These are phyloP conservation scores for Opisthograptis luteolata DNA, from an alignment of 2,888 invertebrate genomes.

Conservation along the genomic window DNA sequence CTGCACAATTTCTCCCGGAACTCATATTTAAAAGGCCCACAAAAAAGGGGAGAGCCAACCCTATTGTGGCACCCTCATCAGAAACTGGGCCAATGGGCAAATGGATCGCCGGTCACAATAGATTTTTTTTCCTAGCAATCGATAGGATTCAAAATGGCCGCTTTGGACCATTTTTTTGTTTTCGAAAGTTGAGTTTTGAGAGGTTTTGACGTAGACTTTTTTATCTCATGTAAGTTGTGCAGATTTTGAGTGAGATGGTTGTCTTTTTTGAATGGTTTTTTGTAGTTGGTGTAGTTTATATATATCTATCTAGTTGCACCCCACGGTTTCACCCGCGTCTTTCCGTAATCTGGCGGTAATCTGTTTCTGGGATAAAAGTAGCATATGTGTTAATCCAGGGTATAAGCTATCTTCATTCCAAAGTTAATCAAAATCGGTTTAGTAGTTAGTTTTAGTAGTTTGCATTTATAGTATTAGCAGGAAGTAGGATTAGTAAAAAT, in stretches of 20 bases:
- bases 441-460: no score
- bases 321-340: no score
- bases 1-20: slow-evolving; percentile 55
- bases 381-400: no score
- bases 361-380: no score
- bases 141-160: slow-evolving; percentile 79
- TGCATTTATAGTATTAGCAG: no score
- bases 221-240: not conserved
- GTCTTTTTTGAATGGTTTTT: not conserved
- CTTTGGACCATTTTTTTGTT: slow-evolving; percentile 46
- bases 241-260: not conserved
- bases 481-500: no score
- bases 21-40: slow-evolving; percentile 67
- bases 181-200: slow-evolving; percentile 37
- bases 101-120: slow-evolving; percentile 66
- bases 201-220: slow-evolving; percentile 13
- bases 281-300: no score
- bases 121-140: slow-evolving; percentile 80
- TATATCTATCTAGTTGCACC: no score
- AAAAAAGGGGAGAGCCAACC: slow-evolving; percentile 74
- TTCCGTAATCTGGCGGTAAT: no score
- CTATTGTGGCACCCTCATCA: slow-evolving; percentile 73
- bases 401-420: no score
- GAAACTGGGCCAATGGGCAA: slow-evolving; percentile 80
- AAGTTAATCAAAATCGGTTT: no score